A percentile compares a stretch with the other conserved stretches of the same genome.
Conservation (phyloP, 2,888 invertebrate species). For the Sminthurides aquaticus region DNA sequence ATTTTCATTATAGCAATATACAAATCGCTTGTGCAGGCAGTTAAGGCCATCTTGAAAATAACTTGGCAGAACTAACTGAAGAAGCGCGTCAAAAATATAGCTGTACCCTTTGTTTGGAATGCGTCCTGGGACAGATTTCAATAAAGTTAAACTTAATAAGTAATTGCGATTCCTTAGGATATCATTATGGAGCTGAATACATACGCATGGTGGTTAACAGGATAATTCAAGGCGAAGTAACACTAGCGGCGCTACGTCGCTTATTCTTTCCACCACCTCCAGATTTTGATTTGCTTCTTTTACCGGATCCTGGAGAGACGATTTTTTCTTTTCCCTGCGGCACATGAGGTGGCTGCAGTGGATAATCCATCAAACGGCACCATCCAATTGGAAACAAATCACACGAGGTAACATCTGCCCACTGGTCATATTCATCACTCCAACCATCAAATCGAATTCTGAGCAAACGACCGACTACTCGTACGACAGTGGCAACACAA, state of each 20-base stretch:
- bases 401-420: slow-evolving; percentile 91
- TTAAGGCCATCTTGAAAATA: too few relatives aligned
- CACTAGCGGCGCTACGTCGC: not conserved
- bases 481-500: slow-evolving; percentile 86
- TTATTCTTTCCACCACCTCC: not conserved
- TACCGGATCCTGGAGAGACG: slow-evolving; percentile 25
- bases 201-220: too few relatives aligned
- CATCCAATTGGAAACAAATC: slow-evolving; percentile 96
- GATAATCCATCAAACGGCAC: slow-evolving; percentile 86
- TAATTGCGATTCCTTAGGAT: too few relatives aligned
- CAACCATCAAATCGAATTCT: slow-evolving; percentile 94
- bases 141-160: too few relatives aligned
- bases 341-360: slow-evolving; percentile 69
- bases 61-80: too few relatives aligned
- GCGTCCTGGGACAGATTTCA: too few relatives aligned
- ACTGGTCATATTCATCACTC: slow-evolving; percentile 85
- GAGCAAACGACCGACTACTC: slow-evolving; percentile 80
- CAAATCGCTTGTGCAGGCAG: too few relatives aligned
- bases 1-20: too few relatives aligned
- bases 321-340: slow-evolving; percentile 1
- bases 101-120: too few relatives aligned
- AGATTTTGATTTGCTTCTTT: slow-evolving; percentile 8
- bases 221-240: too few relatives aligned
- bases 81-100: too few relatives aligned
- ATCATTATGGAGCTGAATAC: too few relatives aligned